Base-by-base conservation (phyloP, 2,888 invertebrate genomes). In the Lasiommata megera region DNA sequence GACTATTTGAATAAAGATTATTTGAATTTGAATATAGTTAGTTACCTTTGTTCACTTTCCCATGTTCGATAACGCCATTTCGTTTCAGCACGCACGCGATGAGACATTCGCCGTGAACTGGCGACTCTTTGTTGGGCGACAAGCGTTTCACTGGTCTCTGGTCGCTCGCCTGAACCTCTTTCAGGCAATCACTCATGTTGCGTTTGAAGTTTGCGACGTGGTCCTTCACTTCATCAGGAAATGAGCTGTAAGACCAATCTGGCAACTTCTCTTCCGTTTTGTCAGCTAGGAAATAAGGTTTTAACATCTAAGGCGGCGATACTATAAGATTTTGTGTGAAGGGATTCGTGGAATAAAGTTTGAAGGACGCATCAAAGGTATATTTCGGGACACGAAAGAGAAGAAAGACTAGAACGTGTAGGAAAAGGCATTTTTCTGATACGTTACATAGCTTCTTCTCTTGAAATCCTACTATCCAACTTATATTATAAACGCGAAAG, bases 231-330 rank as follows among this genome's bases (percentile, higher is more conserved):
- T 81, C 86, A 43, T 72, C 67, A 0, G 86, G 88, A 9, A 87
- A 77, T 0, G 75, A 52, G 50, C 69, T 79, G 67, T 88, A 94
- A 92, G 92, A 82, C 98, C 86, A 85, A 58, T 86, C 83, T 0
- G 86, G 85, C 12, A 75, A 14, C 16, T 16, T 16, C 31, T 16
- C 29, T 12, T 44, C 29, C 5, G 3, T 8, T 44, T 29, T 46
- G 14, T 14, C 5, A 6, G 46, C 46, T 46, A 16, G 14, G 16
- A 46, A 46, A n/a, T n/a, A n/a, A n/a, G n/a, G n/a, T n/a, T n/a
- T n/a, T n/a, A n/a, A n/a, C n/a, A n/a, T n/a, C n/a, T n/a, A n/a
- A n/a, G n/a, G n/a, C n/a, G n/a, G n/a, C n/a, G n/a, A n/a, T n/a
- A n/a, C n/a, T n/a, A n/a, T n/a, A n/a, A n/a, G n/a, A n/a, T n/a